Base-by-base conservation (phyloP, 2,888 invertebrate species). In the Diloba caeruleocephala region DNA sequence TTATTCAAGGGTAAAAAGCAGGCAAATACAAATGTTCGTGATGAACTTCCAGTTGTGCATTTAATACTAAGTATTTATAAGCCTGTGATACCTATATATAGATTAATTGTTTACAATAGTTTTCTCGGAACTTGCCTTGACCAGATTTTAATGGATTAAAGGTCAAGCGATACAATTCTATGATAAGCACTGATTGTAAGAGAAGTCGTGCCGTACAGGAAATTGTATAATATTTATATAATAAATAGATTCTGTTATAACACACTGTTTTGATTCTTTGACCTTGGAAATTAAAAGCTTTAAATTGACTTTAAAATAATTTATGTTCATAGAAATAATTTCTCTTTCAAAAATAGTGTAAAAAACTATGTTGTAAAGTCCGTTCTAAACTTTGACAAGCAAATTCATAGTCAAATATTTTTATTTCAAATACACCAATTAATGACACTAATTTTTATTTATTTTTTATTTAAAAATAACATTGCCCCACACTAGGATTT, bases 81-180 rank as follows among this genome's bases (percentile, higher is more conserved):
- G 43, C 17, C 68, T 71, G 70, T 71, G 70, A 71, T n/a, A n/a
- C n/a, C n/a, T 71, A 71, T 41, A 52, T 50, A 41, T 54, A 70
- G 57, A 55, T 36, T 36, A 12, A 21, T 26, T 71, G 64, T 64
- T 68, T 58, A 58, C 50, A 12, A 41, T 50, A 0, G 10, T 43
- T 31, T 51, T 44, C 19, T 39, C 17, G 42, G 12, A 38, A 19
- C 13, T 38, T 23, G 26, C 45, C 50, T 14, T 57, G 65, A 53
- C 46, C 51, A 29, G 8, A 34, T 61, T 57, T 34, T 6, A 5
- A 3, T 21, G 3, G 29, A 42, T 33, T 21, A 23, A 28, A 41
- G 42, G 43, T 46, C 50, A 57, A 21, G n/a, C 17, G n/a, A n/a
- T n/a, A n/a, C 17, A 37, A 31, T 6, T n/a, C 0, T 1, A 1